Base-by-base conservation (phyloP, 2,888 invertebrate species). In the Rhogogaster chlorosoma region DNA sequence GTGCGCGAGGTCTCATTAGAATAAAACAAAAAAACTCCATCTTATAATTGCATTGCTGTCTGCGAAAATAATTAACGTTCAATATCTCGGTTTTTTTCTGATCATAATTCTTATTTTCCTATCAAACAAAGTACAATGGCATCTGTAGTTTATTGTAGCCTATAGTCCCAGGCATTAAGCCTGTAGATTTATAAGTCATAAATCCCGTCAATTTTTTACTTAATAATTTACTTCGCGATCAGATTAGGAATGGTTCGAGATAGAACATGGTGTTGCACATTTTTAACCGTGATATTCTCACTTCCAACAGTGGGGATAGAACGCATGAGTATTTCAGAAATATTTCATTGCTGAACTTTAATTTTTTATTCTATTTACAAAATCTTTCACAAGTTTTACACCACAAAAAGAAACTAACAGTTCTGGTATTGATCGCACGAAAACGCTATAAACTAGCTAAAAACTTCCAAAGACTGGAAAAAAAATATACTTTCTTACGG, bases 21-120 rank as follows among this genome's bases (percentile, higher is more conserved):
- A 73, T 73, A 10, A 73, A 73, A 42, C 42, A 42, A 5, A 22
- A 73, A 73, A 73, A 42, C 71, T 73, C 22, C 22, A 38, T 42
- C 1, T 42, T 42, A 73, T 42, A 67, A 67, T 32, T 67, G 6
- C 18, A 67, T 32, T 18, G 18, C 26, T 18, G 18, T 18, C 32
- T 32, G 67, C 6, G 18, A 67, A 18, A 32, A 26, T 67, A 32
- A 67, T 67, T 1, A 67, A 67, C 32, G 32, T 67, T 67, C 15
- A 32, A 67, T 32, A 67, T 29, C 32, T 32, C 2, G 67, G 18
- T 12, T 32, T 61, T 61, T 4, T 61, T 12, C 22, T 12, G 12
- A 26, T 6, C 26, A 12, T 22, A 26, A 61, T 26, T 5, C 26
- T 4, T 61, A 22, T 9, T 12, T 26, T 10, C n/a, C 53, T 10